Conservation (phyloP, 2,113 vertebrate species). For the Neodon shergylaensis region DNA sequence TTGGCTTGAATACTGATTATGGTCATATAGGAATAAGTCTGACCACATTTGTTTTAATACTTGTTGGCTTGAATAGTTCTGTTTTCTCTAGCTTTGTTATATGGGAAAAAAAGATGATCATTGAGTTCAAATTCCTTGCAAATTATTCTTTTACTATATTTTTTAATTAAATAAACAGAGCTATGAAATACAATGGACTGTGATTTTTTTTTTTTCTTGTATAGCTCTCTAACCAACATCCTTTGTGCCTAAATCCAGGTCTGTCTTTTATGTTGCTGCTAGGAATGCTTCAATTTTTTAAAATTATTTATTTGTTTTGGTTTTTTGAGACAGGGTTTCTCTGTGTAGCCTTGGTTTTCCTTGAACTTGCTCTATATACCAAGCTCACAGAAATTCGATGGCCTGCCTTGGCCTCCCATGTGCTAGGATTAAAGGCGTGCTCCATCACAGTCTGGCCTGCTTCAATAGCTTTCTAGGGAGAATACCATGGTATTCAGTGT, state of each 20-base stretch:
- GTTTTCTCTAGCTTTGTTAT: conserved; percentile 23
- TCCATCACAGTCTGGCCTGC: neutral
- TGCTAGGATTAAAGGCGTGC: neutral
- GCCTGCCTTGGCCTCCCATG: neutral
- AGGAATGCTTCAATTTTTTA: neutral
- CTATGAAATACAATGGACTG: neutral
- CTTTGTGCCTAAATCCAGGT: neutral
- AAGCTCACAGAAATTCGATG: neutral
- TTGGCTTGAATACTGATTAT: neutral
- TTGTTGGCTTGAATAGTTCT: neutral
- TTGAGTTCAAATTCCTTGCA: conserved; percentile 29
- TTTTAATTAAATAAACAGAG: neutral
- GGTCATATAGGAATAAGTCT: conserved; percentile 30
- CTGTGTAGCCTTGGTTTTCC: neutral
- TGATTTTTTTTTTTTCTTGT: neutral
- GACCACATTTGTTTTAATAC: conserved; percentile 28
- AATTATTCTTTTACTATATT: neutral
- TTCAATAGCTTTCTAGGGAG: neutral
- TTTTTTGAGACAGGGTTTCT: neutral
- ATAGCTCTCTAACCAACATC: neutral
- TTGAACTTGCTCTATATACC: neutral
- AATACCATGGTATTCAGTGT: neutral
- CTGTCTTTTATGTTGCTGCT: neutral
- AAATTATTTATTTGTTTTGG: neutral
- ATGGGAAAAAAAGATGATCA: neutral